Conservation (phyloP, 2,113 vertebrate genomes). For the Mohoua ochrocephala region DNA sequence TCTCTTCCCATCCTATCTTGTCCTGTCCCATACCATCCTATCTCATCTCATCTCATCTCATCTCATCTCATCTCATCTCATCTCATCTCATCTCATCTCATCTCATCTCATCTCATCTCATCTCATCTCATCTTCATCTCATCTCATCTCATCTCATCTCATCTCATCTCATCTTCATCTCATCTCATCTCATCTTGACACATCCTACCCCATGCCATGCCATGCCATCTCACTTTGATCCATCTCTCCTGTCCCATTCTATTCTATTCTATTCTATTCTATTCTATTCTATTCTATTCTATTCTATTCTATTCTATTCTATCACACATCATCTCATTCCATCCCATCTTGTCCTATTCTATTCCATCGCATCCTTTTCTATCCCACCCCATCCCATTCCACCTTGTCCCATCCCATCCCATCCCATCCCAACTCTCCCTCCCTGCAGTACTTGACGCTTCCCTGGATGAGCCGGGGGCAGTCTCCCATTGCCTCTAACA, state of each 20-base stretch:
- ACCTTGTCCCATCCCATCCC: no score
- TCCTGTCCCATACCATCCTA: rapidly evolving
- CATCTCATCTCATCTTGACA: no score
- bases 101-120: rapidly evolving
- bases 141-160: neutral
- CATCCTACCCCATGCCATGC: no score
- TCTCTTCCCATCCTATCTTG: neutral
- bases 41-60: neutral
- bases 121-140: neutral
- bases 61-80: neutral
- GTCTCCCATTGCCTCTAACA: rapidly evolving
- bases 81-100: neutral
- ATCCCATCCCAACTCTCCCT: neutral
- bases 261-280: rapidly evolving
- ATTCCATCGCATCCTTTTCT: no score
- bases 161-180: neutral
- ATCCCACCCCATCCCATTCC: no score
- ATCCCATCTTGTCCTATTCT: no score
- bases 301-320: no score
- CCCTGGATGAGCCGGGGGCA: neutral
- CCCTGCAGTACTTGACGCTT: neutral
- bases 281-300: neutral
- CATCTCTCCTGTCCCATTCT: no score
- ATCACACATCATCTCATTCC: no score
- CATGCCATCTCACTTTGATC: no score